These are phyloP conservation scores for Gambusia yucatana DNA, from an alignment of 2,797 vertebrate species.

Conservation along the genomic window DNA sequence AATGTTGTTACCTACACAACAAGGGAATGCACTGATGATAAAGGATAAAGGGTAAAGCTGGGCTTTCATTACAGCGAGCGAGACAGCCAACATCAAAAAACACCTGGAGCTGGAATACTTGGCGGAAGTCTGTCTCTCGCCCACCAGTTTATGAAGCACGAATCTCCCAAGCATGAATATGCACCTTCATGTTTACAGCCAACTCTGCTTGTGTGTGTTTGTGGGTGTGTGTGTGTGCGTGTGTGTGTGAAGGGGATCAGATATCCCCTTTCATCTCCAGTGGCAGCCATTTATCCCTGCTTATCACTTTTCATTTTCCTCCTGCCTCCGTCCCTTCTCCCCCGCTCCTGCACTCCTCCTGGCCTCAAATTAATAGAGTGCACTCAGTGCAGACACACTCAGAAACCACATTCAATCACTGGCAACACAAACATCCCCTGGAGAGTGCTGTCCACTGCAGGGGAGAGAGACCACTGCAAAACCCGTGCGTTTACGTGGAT, in stretches of 20 bases:
- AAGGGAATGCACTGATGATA: slow-evolving; percentile 8
- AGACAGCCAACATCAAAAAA: slow-evolving; percentile 19
- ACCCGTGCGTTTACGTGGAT: slow-evolving; percentile 10
- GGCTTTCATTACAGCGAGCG: slow-evolving; percentile 28
- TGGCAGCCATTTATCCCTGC: slow-evolving; percentile 63
- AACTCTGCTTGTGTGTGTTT: neutral
- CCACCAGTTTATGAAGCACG: slow-evolving; percentile 2
- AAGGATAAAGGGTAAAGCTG: slow-evolving; percentile 6
- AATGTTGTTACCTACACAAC: slow-evolving; percentile 8
- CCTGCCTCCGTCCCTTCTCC: slow-evolving; percentile 29
- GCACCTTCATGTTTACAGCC: slow-evolving; percentile 17
- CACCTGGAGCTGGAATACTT: slow-evolving; percentile 45
- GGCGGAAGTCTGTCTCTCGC: slow-evolving; percentile 3
- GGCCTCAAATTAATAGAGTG: slow-evolving; percentile 78
- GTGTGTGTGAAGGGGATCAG: slow-evolving; percentile 21
- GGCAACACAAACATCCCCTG: slow-evolving; percentile 52
- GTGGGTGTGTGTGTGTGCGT: neutral
- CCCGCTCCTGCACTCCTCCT: slow-evolving; percentile 38
- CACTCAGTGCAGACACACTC: slow-evolving; percentile 63
- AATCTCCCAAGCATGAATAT: slow-evolving; percentile 13
- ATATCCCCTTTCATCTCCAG: slow-evolving; percentile 56
- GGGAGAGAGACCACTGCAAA: slow-evolving; percentile 7
- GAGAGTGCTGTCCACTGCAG: slow-evolving; percentile 48
- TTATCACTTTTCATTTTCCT: slow-evolving; percentile 70
- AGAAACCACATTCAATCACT: slow-evolving; percentile 69